Percentiles rank a stretch among this genome's conserved stretches.
These are phyloP conservation scores for Pangasius krempfi DNA, from an alignment of 2,797 vertebrate genomes.

Conservation along the genomic window DNA sequence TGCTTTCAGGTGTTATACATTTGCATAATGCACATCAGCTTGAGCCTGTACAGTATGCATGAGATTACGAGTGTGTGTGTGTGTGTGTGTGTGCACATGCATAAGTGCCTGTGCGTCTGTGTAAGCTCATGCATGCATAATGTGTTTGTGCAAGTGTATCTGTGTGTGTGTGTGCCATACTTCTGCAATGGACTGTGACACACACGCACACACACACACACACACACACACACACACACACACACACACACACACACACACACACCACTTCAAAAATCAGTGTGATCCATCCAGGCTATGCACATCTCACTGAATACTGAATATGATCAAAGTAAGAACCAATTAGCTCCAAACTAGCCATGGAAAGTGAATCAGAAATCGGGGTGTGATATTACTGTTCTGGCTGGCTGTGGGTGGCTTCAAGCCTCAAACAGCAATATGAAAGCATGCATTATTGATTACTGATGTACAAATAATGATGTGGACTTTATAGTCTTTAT, in stretches of 20 bases:
- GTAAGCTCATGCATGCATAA: constrained; percentile 37
- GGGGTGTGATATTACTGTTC: constrained; percentile 26
- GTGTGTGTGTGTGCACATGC: neutral
- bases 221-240: neutral
- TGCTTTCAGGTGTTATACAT: constrained; percentile 19
- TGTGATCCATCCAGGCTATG: constrained; percentile 34
- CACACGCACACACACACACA: neutral
- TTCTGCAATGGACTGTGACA: neutral
- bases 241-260: neutral
- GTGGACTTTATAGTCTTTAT: constrained; percentile 25
- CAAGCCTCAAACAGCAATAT: constrained; percentile 6
- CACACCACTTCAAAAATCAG: constrained; percentile 35
- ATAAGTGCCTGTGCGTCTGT: constrained; percentile 37
- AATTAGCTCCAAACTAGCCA: constrained; percentile 45
- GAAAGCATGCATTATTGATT: constrained; percentile 45
- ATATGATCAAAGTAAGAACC: constrained; percentile 47
- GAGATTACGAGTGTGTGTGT: constrained; percentile 24
- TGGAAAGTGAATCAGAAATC: constrained; percentile 46
- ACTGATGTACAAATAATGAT: constrained; percentile 26
- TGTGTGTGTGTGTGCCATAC: neutral
- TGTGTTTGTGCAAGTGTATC: constrained; percentile 21
- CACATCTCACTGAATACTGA: constrained; percentile 27
- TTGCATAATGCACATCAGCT: constrained; percentile 33
- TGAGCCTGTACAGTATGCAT: constrained; percentile 24
- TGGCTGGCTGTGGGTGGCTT: constrained; percentile 8